Base-by-base conservation (phyloP, 2,797 vertebrate genomes). In the Mus minutoides region DNA sequence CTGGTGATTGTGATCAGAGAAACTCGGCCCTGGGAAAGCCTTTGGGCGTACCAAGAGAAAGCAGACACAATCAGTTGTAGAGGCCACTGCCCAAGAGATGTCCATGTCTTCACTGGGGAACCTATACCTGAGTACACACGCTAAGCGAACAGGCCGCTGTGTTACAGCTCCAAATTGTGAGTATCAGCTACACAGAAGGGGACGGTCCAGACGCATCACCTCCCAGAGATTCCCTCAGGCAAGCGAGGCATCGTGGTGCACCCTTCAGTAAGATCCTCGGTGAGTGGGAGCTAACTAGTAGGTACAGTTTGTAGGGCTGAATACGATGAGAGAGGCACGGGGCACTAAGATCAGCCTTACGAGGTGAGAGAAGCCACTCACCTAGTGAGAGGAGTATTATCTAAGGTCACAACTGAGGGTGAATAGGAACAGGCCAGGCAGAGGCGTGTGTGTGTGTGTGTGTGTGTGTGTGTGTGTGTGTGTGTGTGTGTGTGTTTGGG, bases 271-370 rank as follows among this genome's bases (percentile, higher is more conserved):
- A 67, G 83, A 75, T 31, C 60, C 46, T 60, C 0, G 0, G 2
- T 17, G 2, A 26, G n/a, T 9, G 16, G 40, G 29, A 64, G 26
- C 83, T 3, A n/a, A 46, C n/a, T 0, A 0, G 37, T 0, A 0
- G 34, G 6, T 43, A n/a, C 22, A 58, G 2, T 22, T 26, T 17
- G 49, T 34, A 46, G 26, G 46, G 22, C 8, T 12, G n/a, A 64
- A 14, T 17, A 43, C 21, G 14, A 8, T 17, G 54, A 58, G n/a
- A 78, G 58, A 77, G 22, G 3, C 3, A 2, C 19, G 3, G 3
- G 71, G 64, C 21, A 58, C 34, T 5, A 7, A 14, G 60, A n/a
- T 40, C 67, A 62, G 85, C 46, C 16, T 14, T 67, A n/a, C 1
- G 19, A 14, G 40, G 34, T 46, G 19, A 86, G 21, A 60, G 24